Evolutionary conservation across 1,140 invertebrate species (phyloP).

Genomic region (Adoxophyes honmai): DNA sequence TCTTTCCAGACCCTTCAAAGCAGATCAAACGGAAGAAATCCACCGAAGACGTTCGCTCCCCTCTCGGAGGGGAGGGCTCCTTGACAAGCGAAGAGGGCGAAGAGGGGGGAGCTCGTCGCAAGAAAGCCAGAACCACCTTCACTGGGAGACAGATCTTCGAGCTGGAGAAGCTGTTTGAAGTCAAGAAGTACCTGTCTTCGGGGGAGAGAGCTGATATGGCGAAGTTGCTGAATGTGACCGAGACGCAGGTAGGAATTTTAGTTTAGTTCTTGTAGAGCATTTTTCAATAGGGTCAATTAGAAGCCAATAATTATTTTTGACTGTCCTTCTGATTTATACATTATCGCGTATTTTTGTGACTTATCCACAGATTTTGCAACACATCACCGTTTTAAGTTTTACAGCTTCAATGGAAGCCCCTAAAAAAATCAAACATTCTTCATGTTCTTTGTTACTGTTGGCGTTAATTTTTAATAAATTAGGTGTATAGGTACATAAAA

Average conservation of each 20-base stretch:
- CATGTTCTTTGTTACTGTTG: too few species aligned
- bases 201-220: conserved; percentile 96
- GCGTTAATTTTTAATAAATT: too few species aligned
- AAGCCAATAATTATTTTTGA: too few species aligned
- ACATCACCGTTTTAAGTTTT: too few species aligned
- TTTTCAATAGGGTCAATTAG: too few species aligned
- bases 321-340: too few species aligned
- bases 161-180: conserved; percentile 96
- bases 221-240: conserved; percentile 94
- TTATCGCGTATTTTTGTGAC: too few species aligned
- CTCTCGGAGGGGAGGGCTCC: conserved; percentile 87
- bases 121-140: conserved; percentile 96
- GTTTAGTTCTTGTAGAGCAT: too few species aligned
- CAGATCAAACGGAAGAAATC: conserved; percentile 70
- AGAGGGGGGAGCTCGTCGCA: conserved; percentile 85
- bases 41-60: conserved; percentile 77
- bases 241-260: conserved; percentile 89
- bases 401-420: too few species aligned
- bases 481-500: too few species aligned
- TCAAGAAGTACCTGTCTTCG: conserved; percentile 97
- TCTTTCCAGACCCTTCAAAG: conserved; percentile 63
- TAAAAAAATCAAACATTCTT: too few species aligned
- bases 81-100: conserved; percentile 83
- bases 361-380: too few species aligned
- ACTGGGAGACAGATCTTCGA: conserved; percentile 97